Percentiles rank a stretch among this genome's conserved stretches.
Evolutionary conservation across 2,113 vertebrate species (phyloP).

Genomic region (Sylvicapra grimmia): DNA sequence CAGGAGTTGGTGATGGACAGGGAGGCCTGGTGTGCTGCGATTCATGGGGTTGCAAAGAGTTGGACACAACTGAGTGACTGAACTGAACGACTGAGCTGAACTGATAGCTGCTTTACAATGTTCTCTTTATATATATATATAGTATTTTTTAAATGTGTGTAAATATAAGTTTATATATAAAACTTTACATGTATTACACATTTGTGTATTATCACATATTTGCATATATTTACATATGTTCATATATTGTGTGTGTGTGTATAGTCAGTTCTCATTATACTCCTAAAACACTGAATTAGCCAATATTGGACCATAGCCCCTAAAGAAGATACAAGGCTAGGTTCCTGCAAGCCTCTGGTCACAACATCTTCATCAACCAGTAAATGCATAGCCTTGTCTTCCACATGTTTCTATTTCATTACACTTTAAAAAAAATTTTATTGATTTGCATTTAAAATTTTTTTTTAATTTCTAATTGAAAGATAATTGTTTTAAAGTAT

Average conservation of each 20-base stretch:
- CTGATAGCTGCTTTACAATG: neutral
- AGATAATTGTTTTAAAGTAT: neutral
- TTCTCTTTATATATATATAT: neutral
- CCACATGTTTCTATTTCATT: neutral
- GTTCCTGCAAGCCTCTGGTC: neutral
- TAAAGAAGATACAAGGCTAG: neutral
- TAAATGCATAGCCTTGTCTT: neutral
- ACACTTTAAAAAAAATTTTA: fast-evolving
- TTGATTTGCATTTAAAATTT: neutral
- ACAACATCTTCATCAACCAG: neutral
- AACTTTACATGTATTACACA: neutral
- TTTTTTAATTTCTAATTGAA: neutral
- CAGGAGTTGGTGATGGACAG: too few species aligned
- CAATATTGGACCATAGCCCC: neutral
- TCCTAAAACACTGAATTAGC: neutral
- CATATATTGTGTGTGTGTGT: neutral
- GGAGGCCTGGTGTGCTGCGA: neutral
- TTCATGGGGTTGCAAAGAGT: too few species aligned
- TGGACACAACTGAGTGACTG: too few species aligned
- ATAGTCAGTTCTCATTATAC: neutral
- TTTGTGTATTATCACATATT: neutral
- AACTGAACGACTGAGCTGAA: too few species aligned
- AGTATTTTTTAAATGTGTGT: neutral
- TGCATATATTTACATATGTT: neutral
- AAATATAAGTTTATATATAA: neutral